Conservation (phyloP, 2,113 vertebrate genomes). For the Ochotona curzoniae region DNA sequence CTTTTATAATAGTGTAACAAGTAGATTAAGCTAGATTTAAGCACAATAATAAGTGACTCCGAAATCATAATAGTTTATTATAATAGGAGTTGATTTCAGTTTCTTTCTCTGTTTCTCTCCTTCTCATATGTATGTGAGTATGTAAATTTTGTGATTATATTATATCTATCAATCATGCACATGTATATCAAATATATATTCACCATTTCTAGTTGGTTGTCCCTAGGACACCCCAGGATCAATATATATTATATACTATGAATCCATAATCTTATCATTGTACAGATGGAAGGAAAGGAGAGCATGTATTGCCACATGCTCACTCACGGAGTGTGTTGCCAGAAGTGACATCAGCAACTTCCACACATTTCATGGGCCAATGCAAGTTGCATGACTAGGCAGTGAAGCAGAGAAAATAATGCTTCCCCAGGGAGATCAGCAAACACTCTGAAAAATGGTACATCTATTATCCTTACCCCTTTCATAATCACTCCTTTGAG, state of each 20-base stretch:
- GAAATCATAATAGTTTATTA: neutral
- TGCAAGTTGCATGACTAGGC: neutral
- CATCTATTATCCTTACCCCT: rapidly evolving
- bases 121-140: neutral
- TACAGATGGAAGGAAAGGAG: neutral
- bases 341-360: neutral
- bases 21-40: neutral
- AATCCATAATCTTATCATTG: neutral
- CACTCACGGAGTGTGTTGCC: neutral
- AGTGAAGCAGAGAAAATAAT: neutral
- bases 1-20: neutral
- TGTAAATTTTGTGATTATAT: no score
- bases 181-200: no score
- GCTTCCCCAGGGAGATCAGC: neutral
- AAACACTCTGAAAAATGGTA: neutral
- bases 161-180: no score
- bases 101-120: neutral
- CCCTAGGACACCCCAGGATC: no score
- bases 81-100: neutral
- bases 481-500: neutral
- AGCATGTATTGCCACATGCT: neutral
- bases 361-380: neutral
- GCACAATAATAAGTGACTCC: neutral
- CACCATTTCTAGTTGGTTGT: no score
- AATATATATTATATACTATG: no score